Evolutionary conservation across 2,113 vertebrate species (phyloP), one percentile per base, ranked within the genome.

Genomic region (Gallinago jamesoni): DNA sequence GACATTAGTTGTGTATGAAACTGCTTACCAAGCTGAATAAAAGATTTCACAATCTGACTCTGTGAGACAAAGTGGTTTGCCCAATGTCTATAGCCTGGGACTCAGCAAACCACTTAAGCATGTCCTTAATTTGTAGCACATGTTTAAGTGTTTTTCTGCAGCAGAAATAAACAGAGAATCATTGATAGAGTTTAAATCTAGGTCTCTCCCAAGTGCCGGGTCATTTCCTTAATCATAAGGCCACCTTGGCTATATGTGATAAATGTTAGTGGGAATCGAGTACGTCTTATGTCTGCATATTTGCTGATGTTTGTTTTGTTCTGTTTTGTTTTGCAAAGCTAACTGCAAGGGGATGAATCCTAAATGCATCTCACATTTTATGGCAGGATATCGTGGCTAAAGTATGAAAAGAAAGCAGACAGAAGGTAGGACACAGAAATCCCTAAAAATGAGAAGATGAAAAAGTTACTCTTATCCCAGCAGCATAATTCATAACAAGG

Each of bases 41-140:
- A 94, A 85, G 37, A 88, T 80, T 94, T 84, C 59, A 37, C n/a
- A 48, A 66, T 94, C 50, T 90, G 67, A 93, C 83, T 93, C 47
- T 53, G 17, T 76, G 18, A 64, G 82, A 66, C 75, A 85, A 92
- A 94, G 57, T 88, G 63, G 63, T 90, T 94, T 94, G 76, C 79
- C 68, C 56, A 89, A 37, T 59, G 75, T 94, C 90, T 90, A 22
- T 47, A 92, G 79, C 63, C 47, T 83, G 45, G 20, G 82, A 92
- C 79, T 90, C 72, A 77, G 82, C 60, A 93, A 95, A 95, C 41
- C 55, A 55, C 90, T 95, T 83, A 92, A 80, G 62, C 55, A 62
- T 92, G 31, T 84, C 37, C 53, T 90, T 88, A 88, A 93, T 96
- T 92, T 94, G 88, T 88, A 90, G 50, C 82, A 92, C 82, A 79